A percentile compares a stretch with the other conserved stretches of the same genome.
Conservation (phyloP, 1,140 invertebrate species). For the Matsumurasca onukii region DNA sequence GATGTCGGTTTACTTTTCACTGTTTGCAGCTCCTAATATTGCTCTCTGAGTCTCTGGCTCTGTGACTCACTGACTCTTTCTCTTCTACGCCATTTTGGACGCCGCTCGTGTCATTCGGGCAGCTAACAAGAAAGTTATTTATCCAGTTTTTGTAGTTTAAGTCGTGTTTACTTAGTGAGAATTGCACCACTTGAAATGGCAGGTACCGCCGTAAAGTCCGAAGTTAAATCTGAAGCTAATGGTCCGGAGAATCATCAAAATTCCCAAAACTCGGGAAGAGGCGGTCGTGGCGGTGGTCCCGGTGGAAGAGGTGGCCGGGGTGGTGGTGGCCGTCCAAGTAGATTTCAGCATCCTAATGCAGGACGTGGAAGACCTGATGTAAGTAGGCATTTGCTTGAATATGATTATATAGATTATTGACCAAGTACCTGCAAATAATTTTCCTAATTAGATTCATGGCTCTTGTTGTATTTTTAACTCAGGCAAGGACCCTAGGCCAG, state of each 20-base stretch:
- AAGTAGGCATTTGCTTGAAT: neutral
- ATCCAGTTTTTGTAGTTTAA: too few species aligned
- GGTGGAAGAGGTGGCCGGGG: constrained; percentile 47
- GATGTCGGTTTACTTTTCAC: too few species aligned
- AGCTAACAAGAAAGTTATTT: too few species aligned
- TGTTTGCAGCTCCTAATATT: too few species aligned
- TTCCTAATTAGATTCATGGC: too few species aligned
- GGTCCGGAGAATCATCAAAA: constrained; percentile 27
- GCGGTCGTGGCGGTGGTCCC: constrained; percentile 46
- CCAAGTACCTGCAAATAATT: too few species aligned
- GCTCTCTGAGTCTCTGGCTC: too few species aligned
- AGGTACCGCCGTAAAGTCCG: constrained; percentile 7
- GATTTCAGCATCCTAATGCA: neutral
- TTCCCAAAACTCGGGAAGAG: constrained; percentile 34
- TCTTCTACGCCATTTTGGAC: constrained; percentile 22
- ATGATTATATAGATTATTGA: too few species aligned
- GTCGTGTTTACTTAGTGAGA: too few species aligned
- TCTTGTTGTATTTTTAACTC: too few species aligned
- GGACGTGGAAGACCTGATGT: constrained; percentile 36
- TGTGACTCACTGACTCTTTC: too few species aligned
- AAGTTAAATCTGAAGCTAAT: constrained; percentile 14
- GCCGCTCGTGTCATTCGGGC: neutral
- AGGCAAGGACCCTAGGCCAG: too few species aligned
- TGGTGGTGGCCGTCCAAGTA: constrained; percentile 24
- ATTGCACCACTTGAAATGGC: constrained; percentile 10